Evolutionary conservation across 2,888 invertebrate species (phyloP).

Genomic region (Eutolmus rufibarbis): DNA sequence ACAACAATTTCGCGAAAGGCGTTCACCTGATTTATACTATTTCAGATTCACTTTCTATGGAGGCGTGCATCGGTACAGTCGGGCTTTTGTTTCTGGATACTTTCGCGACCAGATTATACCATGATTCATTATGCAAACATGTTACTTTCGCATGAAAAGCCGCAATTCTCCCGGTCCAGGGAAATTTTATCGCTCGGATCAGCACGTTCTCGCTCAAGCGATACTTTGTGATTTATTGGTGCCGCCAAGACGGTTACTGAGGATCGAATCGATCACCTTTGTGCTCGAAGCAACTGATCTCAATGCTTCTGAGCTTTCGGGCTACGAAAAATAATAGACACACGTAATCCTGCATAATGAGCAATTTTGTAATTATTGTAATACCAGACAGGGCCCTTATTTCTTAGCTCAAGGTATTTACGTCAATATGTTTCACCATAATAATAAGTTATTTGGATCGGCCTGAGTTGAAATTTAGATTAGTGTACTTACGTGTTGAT

Average conservation of each 20-base stretch:
- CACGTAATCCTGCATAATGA: not conserved
- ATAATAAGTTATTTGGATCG: not conserved
- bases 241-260: not conserved
- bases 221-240: constrained; percentile 3
- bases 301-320: not conserved
- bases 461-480: not conserved
- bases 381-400: not conserved
- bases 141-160: not conserved
- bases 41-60: not conserved
- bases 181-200: not conserved
- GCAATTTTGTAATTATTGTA: not conserved
- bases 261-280: not conserved
- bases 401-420: not conserved
- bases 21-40: not conserved
- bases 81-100: not conserved
- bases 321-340: not conserved
- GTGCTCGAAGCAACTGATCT: not conserved
- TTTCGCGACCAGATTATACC: not conserved
- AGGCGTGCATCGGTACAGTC: not conserved
- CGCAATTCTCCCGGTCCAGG: not conserved
- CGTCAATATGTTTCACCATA: not conserved
- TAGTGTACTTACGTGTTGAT: not conserved
- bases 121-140: not conserved
- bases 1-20: not conserved
- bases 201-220: not conserved